These are phyloP conservation scores for Pogonomyrmex californicus DNA, from an alignment of 1,140 invertebrate genomes.

Conservation along the genomic window DNA sequence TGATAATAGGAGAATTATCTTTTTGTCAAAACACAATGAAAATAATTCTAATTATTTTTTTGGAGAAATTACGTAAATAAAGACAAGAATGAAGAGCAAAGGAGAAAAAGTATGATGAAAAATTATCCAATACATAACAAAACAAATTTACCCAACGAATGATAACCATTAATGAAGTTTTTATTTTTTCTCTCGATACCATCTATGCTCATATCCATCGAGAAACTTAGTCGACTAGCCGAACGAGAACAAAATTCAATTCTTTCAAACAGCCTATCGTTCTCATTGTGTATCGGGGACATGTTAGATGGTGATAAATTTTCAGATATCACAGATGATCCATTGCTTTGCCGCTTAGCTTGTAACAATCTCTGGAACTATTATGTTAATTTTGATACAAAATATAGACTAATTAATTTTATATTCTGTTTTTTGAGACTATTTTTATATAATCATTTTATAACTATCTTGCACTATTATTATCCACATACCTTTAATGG, in stretches of 20 bases:
- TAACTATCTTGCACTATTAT: constrained; percentile 19
- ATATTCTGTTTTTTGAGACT: neutral
- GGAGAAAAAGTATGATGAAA: neutral
- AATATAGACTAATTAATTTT: neutral
- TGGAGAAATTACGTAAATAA: neutral
- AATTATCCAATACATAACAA: constrained; percentile 20
- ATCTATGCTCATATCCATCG: constrained; percentile 81
- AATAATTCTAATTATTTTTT: neutral
- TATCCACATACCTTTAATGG: constrained; percentile 77
- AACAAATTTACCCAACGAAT: constrained; percentile 60
- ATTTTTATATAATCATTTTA: neutral
- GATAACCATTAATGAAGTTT: constrained; percentile 9
- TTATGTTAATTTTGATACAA: neutral
- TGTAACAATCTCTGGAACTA: constrained; percentile 39
- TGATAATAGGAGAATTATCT: neutral
- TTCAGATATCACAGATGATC: constrained; percentile 71
- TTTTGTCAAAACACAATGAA: neutral
- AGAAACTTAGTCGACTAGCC: constrained; percentile 78
- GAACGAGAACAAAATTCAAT: constrained; percentile 74
- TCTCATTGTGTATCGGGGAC: constrained; percentile 80
- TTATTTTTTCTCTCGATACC: constrained; percentile 68
- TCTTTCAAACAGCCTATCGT: constrained; percentile 80
- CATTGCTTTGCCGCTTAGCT: constrained; percentile 66
- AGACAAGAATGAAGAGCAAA: neutral
- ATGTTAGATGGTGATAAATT: constrained; percentile 80